Base-by-base conservation (phyloP, 2,113 vertebrate genomes). In the Actenoides lindsayi region DNA sequence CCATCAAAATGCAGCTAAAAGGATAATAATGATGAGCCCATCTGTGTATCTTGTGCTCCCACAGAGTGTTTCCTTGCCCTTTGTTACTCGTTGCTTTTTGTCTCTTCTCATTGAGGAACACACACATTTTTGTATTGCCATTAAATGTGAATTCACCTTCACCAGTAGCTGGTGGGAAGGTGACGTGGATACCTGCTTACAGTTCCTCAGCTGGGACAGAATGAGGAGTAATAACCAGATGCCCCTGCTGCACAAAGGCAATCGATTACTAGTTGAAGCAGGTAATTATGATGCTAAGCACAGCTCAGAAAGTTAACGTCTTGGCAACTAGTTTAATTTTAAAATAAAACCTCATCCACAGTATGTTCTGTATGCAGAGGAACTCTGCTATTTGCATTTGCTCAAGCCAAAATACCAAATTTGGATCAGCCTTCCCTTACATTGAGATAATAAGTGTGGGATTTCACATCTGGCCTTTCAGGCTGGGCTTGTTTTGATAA, bases 401-500 rank as follows among this genome's bases (percentile, higher is more conserved):
- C 42, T 87, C 24, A 75, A 93, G 48, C 56, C 85, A 88, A 86
- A 92, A 85, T 46, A 59, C 27, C 51, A 35, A 39, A 68, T 81
- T 54, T 93, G 50, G 74, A 86, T 82, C 80, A 51, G 69, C 41
- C 31, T 81, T 86, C 35, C 42, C 68, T 59, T 80, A 50, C 60
- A 35, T 1, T 35, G 77, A 83, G 87, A 78, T 86, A 89, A 25
- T 37, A 39, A 80, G 19, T 41, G 30, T 84, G 86, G 79, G 60
- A 56, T 93, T 94, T 90, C 76, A 71, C 83, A 92, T 90, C 88
- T 90, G 79, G 69, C 64, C 73, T 97, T 95, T 85, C 48, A 93
- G 89, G 56, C 64, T 87, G 53, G 89, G 51, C 74, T 96, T 78
- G 78, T 83, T 97, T 97, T 80, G 6, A 63, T 87, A 63, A 93